Conservation (phyloP, 2,113 vertebrate genomes). For the Nesogale talazaci region DNA sequence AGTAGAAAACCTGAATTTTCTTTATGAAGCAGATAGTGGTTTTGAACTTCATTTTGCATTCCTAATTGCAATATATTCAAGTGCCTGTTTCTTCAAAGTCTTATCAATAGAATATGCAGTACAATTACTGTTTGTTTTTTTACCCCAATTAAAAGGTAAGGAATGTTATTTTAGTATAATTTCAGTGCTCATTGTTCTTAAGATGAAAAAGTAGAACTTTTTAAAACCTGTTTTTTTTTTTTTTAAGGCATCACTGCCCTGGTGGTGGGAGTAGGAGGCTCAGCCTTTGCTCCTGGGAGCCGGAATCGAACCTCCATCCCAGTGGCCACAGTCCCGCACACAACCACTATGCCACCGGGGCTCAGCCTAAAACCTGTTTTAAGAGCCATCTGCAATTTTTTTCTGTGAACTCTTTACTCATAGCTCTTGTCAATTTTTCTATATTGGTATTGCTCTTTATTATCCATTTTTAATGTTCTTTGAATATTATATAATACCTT, state of each 20-base stretch:
- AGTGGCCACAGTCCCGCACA: too few relatives aligned
- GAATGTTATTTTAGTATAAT: not conserved
- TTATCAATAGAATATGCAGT: not conserved
- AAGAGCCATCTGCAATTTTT: not conserved
- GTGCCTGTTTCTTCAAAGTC: not conserved
- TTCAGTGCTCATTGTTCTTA: not conserved
- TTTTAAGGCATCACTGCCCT: too few relatives aligned
- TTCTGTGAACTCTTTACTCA: not conserved
- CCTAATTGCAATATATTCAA: fast-evolving
- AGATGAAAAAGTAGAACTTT: not conserved
- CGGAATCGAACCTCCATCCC: too few relatives aligned
- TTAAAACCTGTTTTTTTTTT: too few relatives aligned
- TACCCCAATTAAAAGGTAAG: not conserved
- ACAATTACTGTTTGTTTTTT: not conserved
- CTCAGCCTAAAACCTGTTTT: not conserved
- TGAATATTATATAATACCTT: not conserved
- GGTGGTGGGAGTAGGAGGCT: too few relatives aligned
- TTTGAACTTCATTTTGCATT: not conserved
- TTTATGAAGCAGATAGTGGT: not conserved
- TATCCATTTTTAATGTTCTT: not conserved
- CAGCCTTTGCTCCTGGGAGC: too few relatives aligned
- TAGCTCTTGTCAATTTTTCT: not conserved
- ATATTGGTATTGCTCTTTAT: not conserved
- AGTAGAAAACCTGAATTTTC: too few relatives aligned
- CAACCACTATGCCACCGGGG: too few relatives aligned